These are phyloP conservation scores for Chironomus striatipennis DNA, from an alignment of 1,140 invertebrate species.

Conservation along the genomic window DNA sequence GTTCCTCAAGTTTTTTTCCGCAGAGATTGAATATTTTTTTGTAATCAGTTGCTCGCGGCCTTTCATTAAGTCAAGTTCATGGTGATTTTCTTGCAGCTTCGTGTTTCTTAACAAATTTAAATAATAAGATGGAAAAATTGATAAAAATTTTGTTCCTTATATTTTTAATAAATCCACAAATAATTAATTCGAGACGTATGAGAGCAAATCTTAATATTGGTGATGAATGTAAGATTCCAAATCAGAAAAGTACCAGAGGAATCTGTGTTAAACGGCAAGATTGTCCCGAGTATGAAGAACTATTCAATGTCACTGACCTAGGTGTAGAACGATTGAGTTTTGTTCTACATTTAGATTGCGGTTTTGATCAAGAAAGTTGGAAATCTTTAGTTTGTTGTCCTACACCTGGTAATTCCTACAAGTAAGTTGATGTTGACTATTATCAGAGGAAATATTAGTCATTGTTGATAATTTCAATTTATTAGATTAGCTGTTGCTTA, in stretches of 20 bases:
- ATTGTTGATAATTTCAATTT: too few relatives aligned
- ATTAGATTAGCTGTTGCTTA: too few relatives aligned
- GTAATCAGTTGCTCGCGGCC: not conserved
- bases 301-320: constrained; percentile 2
- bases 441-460: not conserved
- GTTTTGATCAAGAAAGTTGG: not conserved
- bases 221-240: constrained; percentile 5
- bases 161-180: not conserved
- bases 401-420: not conserved
- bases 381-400: not conserved
- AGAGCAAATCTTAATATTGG: not conserved
- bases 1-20: too few relatives aligned
- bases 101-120: not conserved
- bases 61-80: not conserved
- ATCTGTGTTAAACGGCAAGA: not conserved
- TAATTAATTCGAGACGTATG: not conserved
- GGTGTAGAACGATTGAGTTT: not conserved
- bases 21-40: not conserved
- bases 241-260: not conserved
- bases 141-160: not conserved
- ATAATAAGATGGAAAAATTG: not conserved
- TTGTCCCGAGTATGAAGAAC: not conserved
- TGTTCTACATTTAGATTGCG: not conserved
- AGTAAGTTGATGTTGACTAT: not conserved
- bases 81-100: not conserved